Evolutionary conservation across 2,113 vertebrate genomes (phyloP).

Genomic region (Cephalopholis sonnerati): DNA sequence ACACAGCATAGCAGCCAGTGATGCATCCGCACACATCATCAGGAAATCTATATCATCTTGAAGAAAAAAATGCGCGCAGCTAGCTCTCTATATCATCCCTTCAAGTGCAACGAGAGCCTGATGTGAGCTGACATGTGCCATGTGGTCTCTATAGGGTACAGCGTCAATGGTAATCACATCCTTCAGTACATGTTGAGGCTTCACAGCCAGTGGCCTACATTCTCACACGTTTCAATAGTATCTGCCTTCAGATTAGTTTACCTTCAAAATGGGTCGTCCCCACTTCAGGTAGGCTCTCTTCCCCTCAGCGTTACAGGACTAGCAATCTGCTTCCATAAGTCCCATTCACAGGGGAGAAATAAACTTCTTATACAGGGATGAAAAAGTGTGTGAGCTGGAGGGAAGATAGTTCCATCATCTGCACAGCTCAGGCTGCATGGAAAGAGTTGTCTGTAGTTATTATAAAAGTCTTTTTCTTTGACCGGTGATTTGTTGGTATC

Average conservation of each 20-base stretch:
- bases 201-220: conserved; percentile 36
- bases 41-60: not conserved
- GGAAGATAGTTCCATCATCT: not conserved
- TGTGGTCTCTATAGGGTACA: conserved; percentile 31
- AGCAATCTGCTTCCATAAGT: conserved; percentile 18
- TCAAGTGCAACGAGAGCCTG: conserved; percentile 22
- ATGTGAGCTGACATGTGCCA: conserved; percentile 25
- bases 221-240: not conserved
- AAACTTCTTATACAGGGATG: not conserved
- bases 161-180: conserved; percentile 22
- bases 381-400: not conserved
- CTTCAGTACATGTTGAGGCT: not conserved
- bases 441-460: not conserved
- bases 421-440: not conserved
- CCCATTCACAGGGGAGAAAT: not conserved
- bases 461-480: not conserved
- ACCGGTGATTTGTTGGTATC: not conserved
- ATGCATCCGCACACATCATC: not conserved
- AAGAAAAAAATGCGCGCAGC: not conserved
- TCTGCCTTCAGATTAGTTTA: conserved; percentile 13
- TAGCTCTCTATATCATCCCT: not conserved
- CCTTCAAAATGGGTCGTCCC: conserved; percentile 49
- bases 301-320: not conserved
- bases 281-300: conserved; percentile 37
- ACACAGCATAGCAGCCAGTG: not conserved